Percentiles rank a stretch among this genome's conserved stretches.
These are phyloP conservation scores for Synchiropus splendidus DNA, from an alignment of 2,113 vertebrate species.

Conservation along the genomic window DNA sequence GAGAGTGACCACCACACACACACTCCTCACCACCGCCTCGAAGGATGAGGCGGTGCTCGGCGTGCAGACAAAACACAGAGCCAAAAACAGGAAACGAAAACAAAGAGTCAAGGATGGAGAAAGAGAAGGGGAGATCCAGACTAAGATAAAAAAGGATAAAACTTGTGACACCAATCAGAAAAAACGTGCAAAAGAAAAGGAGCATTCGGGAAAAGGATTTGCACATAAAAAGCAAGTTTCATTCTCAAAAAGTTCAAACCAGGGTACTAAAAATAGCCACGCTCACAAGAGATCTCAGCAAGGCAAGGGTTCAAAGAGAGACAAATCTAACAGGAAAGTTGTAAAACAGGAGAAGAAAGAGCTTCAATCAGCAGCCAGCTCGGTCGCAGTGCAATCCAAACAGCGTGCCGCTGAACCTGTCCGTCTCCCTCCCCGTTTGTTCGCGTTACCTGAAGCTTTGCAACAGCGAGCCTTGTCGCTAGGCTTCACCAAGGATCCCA, in stretches of 20 bases:
- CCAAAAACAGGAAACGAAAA: slow-evolving; percentile 35
- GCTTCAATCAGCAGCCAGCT: too few relatives aligned
- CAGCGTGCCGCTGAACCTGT: slow-evolving; percentile 12
- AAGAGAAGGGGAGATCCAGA: slow-evolving; percentile 28
- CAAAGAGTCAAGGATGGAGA: slow-evolving; percentile 17
- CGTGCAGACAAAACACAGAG: slow-evolving; percentile 4
- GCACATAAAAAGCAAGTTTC: slow-evolving; percentile 4
- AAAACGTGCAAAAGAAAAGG: slow-evolving; percentile 9
- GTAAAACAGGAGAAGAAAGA: too few relatives aligned
- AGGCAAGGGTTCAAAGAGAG: too few relatives aligned
- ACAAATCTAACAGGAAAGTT: too few relatives aligned
- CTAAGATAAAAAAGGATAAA: slow-evolving; percentile 35
- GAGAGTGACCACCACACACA: slow-evolving; percentile 54
- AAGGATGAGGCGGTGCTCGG: slow-evolving; percentile 26
- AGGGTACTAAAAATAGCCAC: slow-evolving; percentile 5
- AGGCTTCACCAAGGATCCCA: slow-evolving; percentile 79
- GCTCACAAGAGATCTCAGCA: too few relatives aligned
- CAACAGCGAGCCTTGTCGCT: slow-evolving; percentile 74
- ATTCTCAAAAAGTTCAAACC: slow-evolving; percentile 5
- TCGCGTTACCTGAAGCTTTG: slow-evolving; percentile 65
- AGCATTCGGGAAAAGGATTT: not conserved
- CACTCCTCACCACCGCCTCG: slow-evolving; percentile 25
- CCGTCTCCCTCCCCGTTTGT: slow-evolving; percentile 19
- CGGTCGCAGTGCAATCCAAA: slow-evolving; percentile 19
- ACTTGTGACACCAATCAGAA: slow-evolving; percentile 43